Evolutionary conservation across 2,113 vertebrate species (phyloP).

Genomic region (Theropithecus gelada): DNA sequence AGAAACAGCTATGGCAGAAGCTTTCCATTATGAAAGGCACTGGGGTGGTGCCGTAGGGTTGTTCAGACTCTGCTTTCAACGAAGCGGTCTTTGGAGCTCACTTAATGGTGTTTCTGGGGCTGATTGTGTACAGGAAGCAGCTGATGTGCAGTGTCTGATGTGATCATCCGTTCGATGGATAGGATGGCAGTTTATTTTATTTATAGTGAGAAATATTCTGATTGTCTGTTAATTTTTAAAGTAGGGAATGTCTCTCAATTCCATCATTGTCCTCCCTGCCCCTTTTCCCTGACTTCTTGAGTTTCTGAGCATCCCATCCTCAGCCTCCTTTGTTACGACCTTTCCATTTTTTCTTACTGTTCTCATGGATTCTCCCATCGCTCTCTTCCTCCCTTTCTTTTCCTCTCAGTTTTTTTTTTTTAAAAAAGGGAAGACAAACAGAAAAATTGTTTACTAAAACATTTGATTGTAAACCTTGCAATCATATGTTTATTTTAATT

Average conservation of each 20-base stretch:
- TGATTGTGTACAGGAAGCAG: background rate
- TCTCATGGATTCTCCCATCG: background rate
- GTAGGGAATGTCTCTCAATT: background rate
- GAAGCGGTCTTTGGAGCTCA: accelerated
- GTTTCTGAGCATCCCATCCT: background rate
- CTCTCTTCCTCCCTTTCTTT: background rate
- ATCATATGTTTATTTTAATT: background rate
- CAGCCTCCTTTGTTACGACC: background rate
- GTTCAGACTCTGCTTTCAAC: no score
- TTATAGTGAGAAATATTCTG: background rate
- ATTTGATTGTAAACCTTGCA: background rate
- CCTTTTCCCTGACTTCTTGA: background rate
- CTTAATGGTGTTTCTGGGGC: no score
- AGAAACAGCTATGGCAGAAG: background rate
- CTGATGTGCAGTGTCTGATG: background rate
- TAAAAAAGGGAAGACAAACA: background rate
- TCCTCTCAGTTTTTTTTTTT: background rate
- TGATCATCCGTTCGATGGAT: background rate
- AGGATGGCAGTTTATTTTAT: background rate
- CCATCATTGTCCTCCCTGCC: background rate
- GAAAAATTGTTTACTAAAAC: background rate
- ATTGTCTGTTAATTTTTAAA: background rate
- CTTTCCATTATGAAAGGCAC: background rate
- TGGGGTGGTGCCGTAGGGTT: accelerated
- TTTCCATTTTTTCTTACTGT: background rate